Percentiles rank a stretch among this genome's conserved stretches.
These are phyloP conservation scores for Trichechus manatus DNA, from an alignment of 2,113 vertebrate genomes.

Conservation along the genomic window DNA sequence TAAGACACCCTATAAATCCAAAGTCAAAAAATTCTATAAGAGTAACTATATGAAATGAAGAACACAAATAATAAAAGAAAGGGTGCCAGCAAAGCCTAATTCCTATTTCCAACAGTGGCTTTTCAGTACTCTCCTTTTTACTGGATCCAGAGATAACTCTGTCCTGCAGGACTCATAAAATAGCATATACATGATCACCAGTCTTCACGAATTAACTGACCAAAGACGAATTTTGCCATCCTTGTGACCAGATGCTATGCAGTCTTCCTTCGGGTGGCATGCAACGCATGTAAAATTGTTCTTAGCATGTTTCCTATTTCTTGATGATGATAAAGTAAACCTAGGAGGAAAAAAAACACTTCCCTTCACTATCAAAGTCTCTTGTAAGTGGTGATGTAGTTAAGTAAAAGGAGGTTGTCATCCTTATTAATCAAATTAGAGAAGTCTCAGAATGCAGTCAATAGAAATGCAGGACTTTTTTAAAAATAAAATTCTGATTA, in stretches of 20 bases:
- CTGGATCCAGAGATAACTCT: neutral
- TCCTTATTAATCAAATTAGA: neutral
- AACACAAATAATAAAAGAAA: neutral
- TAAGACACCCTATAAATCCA: neutral
- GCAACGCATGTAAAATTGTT: conserved; percentile 92
- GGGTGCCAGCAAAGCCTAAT: neutral
- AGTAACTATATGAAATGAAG: neutral
- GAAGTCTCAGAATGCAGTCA: neutral
- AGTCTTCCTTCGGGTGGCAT: conserved; percentile 96
- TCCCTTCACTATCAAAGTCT: neutral
- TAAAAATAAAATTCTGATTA: neutral
- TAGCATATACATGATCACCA: rapidly evolving
- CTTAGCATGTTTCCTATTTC: conserved; percentile 88
- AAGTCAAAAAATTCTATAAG: neutral
- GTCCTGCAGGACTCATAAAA: neutral
- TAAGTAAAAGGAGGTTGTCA: neutral
- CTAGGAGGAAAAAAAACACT: conserved; percentile 83
- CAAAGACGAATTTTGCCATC: conserved; percentile 97
- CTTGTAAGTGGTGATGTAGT: neutral
- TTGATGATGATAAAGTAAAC: conserved; percentile 90
- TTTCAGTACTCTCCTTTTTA: neutral
- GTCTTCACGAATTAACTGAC: conserved; percentile 84
- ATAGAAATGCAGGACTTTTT: neutral
- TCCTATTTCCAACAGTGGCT: neutral
- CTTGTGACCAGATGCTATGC: conserved; percentile 95